Evolutionary conservation across 2,797 vertebrate genomes (phyloP).

Genomic region (Megalops cyprinoides): DNA sequence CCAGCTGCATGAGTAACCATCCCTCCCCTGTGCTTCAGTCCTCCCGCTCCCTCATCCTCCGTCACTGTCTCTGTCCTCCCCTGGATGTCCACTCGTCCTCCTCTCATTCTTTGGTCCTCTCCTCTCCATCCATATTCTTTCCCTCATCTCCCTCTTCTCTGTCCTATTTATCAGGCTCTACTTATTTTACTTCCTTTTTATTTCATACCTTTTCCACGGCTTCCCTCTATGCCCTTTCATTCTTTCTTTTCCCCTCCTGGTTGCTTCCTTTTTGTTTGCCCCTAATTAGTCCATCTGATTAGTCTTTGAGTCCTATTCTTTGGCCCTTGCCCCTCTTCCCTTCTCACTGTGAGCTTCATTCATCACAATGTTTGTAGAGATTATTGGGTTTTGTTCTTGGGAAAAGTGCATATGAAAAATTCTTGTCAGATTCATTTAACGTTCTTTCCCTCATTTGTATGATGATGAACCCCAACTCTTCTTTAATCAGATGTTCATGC

Average conservation of each 20-base stretch:
- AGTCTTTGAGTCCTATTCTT: not conserved
- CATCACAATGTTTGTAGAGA: no score
- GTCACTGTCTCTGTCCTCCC: not conserved
- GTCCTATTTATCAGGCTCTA: slow-evolving; percentile 46
- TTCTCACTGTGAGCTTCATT: no score
- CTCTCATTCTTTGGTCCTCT: slow-evolving; percentile 22
- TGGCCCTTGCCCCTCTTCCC: not conserved
- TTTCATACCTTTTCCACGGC: slow-evolving; percentile 57
- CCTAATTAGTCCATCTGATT: no score
- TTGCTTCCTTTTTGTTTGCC: slow-evolving; percentile 3
- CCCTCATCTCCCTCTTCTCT: slow-evolving; percentile 27
- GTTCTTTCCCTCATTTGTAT: no score
- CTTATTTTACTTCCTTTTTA: slow-evolving; percentile 60
- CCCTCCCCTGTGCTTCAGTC: not conserved
- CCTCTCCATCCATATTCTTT: slow-evolving; percentile 45
- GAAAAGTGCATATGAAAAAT: no score
- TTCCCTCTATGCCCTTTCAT: slow-evolving; percentile 43
- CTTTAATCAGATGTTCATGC: no score
- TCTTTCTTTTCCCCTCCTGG: slow-evolving; percentile 43
- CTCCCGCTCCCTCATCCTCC: not conserved
- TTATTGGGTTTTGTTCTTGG: no score
- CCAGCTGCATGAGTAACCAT: slow-evolving; percentile 13
- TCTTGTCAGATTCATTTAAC: no score
- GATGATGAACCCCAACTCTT: no score
- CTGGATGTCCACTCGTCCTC: slow-evolving; percentile 20